These are phyloP conservation scores for Saimiri boliviensis DNA, from an alignment of 2,113 vertebrate species.

Conservation along the genomic window DNA sequence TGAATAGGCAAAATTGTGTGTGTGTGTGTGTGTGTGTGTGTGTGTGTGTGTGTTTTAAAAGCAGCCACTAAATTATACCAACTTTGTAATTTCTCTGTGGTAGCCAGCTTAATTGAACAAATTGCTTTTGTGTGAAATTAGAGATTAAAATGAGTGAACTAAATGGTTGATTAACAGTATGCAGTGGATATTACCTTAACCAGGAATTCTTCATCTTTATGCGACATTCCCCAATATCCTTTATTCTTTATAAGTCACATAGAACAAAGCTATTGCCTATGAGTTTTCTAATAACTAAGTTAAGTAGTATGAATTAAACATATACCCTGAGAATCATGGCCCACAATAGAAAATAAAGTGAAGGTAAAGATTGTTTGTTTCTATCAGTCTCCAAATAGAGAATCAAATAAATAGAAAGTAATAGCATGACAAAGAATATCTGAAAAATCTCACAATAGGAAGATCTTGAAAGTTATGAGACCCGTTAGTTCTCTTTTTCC, in stretches of 20 bases:
- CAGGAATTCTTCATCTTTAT: conserved; percentile 25
- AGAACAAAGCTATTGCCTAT: not conserved
- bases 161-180: conserved; percentile 26
- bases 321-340: not conserved
- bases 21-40: too few species aligned
- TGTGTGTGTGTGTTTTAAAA: not conserved
- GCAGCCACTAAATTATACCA: not conserved
- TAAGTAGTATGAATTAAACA: conserved; percentile 10
- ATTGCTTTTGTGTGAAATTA: conserved; percentile 17
- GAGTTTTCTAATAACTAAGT: conserved; percentile 43
- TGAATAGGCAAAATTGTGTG: not conserved
- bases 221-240: not conserved
- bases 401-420: not conserved
- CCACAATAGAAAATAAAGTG: not conserved
- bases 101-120: conserved; percentile 42
- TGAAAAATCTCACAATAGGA: not conserved
- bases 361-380: conserved; percentile 1
- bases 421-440: not conserved
- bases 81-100: not conserved
- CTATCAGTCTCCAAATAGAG: not conserved
- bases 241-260: conserved; percentile 28
- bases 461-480: not conserved
- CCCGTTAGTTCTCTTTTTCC: not conserved
- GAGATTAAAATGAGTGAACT: not conserved
- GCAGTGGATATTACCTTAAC: not conserved